Conservation (phyloP, 2,888 invertebrate species). For the Tetrapedia diversipes region DNA sequence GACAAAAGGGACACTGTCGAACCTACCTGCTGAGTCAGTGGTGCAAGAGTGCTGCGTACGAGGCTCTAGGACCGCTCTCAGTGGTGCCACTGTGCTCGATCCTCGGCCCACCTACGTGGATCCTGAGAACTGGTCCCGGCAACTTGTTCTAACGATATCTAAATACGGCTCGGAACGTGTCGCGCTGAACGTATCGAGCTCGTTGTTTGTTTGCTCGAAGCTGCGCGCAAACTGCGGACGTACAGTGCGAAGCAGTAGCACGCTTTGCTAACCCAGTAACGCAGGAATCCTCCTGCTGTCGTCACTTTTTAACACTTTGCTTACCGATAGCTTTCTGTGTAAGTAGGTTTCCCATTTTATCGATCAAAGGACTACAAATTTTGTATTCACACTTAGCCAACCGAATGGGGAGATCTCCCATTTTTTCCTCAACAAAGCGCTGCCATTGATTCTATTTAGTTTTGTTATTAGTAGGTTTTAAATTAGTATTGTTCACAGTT, state of each 20-base stretch:
- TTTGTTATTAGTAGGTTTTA: too few relatives aligned
- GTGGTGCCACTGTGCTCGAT: constrained; percentile 45
- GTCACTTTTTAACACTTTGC: too few relatives aligned
- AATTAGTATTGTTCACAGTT: too few relatives aligned
- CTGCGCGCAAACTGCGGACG: constrained; percentile 30
- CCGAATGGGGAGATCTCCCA: too few relatives aligned
- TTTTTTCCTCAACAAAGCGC: too few relatives aligned
- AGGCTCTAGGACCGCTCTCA: constrained; percentile 34
- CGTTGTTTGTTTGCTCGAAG: constrained; percentile 22
- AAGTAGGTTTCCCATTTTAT: too few relatives aligned
- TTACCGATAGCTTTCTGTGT: too few relatives aligned
- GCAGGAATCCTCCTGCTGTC: background rate
- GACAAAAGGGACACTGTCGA: constrained; percentile 67
- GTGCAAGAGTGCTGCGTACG: constrained; percentile 16
- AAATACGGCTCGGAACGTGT: constrained; percentile 49
- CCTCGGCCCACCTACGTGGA: constrained; percentile 64
- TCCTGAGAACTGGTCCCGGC: constrained; percentile 44
- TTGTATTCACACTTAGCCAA: too few relatives aligned
- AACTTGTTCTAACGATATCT: constrained; percentile 59
- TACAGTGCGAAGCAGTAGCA: background rate
- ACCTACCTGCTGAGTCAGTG: constrained; percentile 66
- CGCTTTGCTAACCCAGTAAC: constrained; percentile 42
- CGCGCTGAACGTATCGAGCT: constrained; percentile 38
- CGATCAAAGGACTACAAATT: too few relatives aligned
- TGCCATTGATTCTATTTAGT: too few relatives aligned